These are phyloP conservation scores for Eueides isabella DNA, from an alignment of 1,140 invertebrate species.

Conservation along the genomic window DNA sequence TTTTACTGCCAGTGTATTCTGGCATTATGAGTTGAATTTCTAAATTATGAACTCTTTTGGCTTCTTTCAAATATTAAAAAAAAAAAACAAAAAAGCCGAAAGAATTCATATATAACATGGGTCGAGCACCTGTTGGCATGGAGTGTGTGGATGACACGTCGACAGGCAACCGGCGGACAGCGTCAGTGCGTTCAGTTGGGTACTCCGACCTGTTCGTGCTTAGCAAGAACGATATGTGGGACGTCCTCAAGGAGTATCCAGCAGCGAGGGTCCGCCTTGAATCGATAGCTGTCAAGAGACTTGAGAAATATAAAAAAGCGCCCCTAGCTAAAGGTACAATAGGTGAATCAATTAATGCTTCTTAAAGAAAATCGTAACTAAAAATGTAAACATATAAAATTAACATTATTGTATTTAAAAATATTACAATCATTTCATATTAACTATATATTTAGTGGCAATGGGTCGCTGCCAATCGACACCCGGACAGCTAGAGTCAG, in stretches of 20 bases:
- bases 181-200: slow-evolving; percentile 97
- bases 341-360: background rate
- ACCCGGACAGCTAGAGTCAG: slow-evolving; percentile 96
- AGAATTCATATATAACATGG: slow-evolving; percentile 46
- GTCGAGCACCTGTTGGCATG: slow-evolving; percentile 73
- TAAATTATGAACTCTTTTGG: slow-evolving; percentile 32
- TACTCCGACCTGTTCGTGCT: slow-evolving; percentile 99
- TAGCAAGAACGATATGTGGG: slow-evolving; percentile 99
- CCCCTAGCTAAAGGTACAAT: slow-evolving; percentile 93
- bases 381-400: no score
- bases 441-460: slow-evolving; percentile 85
- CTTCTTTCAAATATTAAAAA: slow-evolving; percentile 20
- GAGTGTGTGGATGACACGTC: slow-evolving; percentile 81
- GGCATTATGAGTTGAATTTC: background rate
- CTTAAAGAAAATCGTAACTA: background rate
- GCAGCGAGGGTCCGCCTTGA: slow-evolving; percentile 97
- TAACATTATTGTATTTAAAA: no score
- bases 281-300: slow-evolving; percentile 97
- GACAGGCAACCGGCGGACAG: slow-evolving; percentile 97
- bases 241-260: slow-evolving; percentile 99
- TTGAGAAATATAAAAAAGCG: slow-evolving; percentile 97
- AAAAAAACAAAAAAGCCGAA: slow-evolving; percentile 37
- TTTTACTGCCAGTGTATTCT: slow-evolving; percentile 17
- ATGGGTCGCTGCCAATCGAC: slow-evolving; percentile 97
- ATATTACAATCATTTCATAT: background rate